These are phyloP conservation scores for Ceratosolen fusciceps DNA, from an alignment of 1,140 invertebrate species.

Conservation along the genomic window DNA sequence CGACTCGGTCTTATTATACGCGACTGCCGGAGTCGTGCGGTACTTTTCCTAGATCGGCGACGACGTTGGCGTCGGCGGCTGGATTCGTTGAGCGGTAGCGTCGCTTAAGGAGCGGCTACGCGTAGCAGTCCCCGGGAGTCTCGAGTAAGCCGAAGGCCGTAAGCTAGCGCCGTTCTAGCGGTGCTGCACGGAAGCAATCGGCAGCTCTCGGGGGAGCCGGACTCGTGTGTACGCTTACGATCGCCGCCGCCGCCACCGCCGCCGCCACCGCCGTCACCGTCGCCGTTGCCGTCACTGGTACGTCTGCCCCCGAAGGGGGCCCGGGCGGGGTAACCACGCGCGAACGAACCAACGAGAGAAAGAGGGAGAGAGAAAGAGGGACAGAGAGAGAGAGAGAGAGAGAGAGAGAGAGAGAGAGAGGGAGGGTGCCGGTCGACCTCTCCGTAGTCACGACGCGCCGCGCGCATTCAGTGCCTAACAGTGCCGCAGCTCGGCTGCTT, in stretches of 20 bases:
- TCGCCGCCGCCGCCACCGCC: background rate
- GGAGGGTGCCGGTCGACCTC: background rate
- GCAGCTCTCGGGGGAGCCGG: background rate
- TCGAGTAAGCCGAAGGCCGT: background rate
- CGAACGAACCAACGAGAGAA: background rate
- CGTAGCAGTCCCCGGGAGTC: background rate
- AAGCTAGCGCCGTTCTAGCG: conserved; percentile 31
- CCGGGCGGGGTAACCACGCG: background rate
- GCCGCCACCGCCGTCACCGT: background rate
- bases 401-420: background rate
- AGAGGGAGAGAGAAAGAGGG: background rate
- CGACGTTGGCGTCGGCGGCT: background rate
- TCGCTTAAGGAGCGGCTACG: no score
- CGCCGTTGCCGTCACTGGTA: background rate
- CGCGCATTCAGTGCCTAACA: conserved; percentile 31
- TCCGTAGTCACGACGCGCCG: background rate
- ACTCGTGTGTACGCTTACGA: background rate
- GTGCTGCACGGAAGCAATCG: conserved; percentile 10
- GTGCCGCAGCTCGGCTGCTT: conserved; percentile 25
- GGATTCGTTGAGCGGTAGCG: no score
- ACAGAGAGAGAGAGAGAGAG: background rate
- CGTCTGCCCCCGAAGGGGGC: background rate
- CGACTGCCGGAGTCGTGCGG: no score
- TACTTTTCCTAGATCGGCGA: background rate
- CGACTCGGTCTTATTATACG: no score